phyloP scores from a whole-genome alignment of 2,888 invertebrate genomes.

The Cerceris ruficornis region DNA sequence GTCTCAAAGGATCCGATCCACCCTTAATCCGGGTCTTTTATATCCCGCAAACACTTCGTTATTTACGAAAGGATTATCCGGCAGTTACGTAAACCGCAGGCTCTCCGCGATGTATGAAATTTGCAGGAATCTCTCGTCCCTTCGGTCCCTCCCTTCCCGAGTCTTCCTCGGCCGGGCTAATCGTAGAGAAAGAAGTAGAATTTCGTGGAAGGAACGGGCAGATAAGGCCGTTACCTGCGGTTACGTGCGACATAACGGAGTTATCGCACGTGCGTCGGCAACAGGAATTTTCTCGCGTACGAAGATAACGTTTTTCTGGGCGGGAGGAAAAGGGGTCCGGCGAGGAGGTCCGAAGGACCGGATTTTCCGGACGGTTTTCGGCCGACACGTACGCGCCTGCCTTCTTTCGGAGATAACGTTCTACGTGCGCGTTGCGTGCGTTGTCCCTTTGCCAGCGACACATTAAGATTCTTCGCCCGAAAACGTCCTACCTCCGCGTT shows the following conservation, averaged over 20 bases:
- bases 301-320: constrained; percentile 44
- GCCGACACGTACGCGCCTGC: constrained; percentile 41
- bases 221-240: constrained; percentile 5
- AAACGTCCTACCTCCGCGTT: not conserved
- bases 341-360: constrained; percentile 21
- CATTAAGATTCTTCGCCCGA: constrained; percentile 28
- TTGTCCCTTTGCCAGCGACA: constrained; percentile 18
- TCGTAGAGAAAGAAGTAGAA: no score
- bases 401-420: constrained; percentile 43
- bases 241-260: constrained; percentile 1
- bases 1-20: no score
- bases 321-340: not conserved
- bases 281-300: constrained; percentile 61
- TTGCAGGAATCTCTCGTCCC: constrained; percentile 11
- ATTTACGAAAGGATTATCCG: constrained; percentile 67
- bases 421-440: constrained; percentile 35
- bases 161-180: no score
- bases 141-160: no score
- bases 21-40: no score
- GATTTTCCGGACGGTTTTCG: constrained; percentile 35
- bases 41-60: constrained; percentile 57
- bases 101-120: constrained; percentile 37
- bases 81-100: not conserved
- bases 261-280: constrained; percentile 31
- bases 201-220: not conserved